These are phyloP conservation scores for Listrodromus nycthemerus DNA, from an alignment of 2,888 invertebrate genomes.

Conservation along the genomic window DNA sequence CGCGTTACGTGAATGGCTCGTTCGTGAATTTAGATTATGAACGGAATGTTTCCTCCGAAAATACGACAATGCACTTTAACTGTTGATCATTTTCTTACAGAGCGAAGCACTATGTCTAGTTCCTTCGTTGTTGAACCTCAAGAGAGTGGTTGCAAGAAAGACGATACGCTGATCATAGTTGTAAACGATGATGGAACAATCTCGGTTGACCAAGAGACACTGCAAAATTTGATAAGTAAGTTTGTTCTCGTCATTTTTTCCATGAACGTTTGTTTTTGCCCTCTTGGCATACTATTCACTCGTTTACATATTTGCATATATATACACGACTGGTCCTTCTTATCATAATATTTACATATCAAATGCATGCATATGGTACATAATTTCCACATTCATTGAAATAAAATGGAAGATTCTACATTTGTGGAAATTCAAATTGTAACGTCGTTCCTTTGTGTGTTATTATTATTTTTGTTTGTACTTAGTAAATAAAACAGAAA, in stretches of 20 bases:
- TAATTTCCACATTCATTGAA: no score
- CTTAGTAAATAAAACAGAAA: neutral
- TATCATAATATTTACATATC: neutral
- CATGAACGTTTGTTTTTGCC: neutral
- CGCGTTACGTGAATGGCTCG: neutral
- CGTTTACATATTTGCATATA: neutral
- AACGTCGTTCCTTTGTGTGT: no score
- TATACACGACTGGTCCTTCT: neutral
- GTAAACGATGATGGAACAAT: constrained; percentile 95
- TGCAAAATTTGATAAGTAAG: constrained; percentile 93
- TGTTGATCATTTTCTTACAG: constrained; percentile 23
- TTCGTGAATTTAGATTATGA: neutral
- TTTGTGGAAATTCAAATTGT: no score
- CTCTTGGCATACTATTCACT: no score
- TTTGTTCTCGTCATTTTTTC: neutral
- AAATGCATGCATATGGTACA: no score
- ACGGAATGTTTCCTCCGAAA: neutral
- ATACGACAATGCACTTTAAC: neutral
- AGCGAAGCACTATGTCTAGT: constrained; percentile 79
- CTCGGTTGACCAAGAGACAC: constrained; percentile 92
- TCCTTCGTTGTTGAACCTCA: constrained; percentile 81
- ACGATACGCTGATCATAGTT: constrained; percentile 92
- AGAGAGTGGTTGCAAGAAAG: constrained; percentile 81
- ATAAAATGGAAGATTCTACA: no score
- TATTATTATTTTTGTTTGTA: neutral